phyloP scores from a whole-genome alignment of 1,140 invertebrate genomes.

The Cotesia glomerata region DNA sequence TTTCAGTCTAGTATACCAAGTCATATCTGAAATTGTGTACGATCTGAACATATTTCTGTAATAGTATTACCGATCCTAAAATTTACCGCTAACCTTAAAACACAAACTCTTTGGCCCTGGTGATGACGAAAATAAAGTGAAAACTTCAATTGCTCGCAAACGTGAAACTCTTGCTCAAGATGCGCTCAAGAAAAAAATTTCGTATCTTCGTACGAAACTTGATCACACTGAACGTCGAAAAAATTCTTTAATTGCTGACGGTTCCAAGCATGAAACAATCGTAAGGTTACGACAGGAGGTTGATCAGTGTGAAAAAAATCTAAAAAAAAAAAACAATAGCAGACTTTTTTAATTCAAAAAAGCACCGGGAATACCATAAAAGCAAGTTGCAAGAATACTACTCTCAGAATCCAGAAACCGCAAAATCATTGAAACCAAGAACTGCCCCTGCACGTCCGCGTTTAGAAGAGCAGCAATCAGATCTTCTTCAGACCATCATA shows the following conservation, averaged over 20 bases:
- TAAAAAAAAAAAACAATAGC: neutral
- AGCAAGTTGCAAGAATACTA: neutral
- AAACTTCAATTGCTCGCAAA: neutral
- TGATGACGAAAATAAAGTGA: conserved; percentile 10
- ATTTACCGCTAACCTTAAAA: too few relatives aligned
- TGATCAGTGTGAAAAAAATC: neutral
- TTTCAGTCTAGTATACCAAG: too few relatives aligned
- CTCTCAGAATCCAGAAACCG: too few relatives aligned
- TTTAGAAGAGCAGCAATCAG: conserved; percentile 38
- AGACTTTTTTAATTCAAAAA: neutral
- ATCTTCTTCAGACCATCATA: conserved; percentile 41
- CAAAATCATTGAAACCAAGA: neutral
- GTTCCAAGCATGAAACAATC: neutral
- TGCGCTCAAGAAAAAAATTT: too few relatives aligned
- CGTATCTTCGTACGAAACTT: too few relatives aligned
- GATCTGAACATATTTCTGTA: too few relatives aligned
- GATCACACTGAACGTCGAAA: too few relatives aligned
- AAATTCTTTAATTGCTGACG: neutral
- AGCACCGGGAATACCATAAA: neutral
- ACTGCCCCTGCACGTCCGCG: neutral
- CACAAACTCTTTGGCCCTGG: too few relatives aligned
- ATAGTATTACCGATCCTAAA: too few relatives aligned
- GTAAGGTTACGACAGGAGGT: neutral
- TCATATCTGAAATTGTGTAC: too few relatives aligned
- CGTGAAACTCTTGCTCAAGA: neutral